These are phyloP conservation scores for Cloeon dipterum DNA, from an alignment of 2,888 invertebrate genomes.

Conservation along the genomic window DNA sequence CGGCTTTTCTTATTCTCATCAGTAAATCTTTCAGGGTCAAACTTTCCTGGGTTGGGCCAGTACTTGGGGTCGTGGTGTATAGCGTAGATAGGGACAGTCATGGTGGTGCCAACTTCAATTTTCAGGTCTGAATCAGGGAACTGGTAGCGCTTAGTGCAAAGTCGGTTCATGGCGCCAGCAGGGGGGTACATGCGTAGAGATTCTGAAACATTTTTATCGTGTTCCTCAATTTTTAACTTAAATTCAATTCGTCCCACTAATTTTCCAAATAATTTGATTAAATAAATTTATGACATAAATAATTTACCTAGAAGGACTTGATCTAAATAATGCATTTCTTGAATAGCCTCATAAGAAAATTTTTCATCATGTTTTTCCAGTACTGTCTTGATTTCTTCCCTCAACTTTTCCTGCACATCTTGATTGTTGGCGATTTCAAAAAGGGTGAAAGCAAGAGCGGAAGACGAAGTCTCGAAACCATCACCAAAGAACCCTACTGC, in stretches of 20 bases:
- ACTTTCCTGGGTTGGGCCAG: slow-evolving; percentile 4
- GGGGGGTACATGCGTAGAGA: slow-evolving; percentile 6
- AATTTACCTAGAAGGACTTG: slow-evolving; percentile 9
- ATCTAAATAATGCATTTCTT: slow-evolving; percentile 12
- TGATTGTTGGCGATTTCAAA: slow-evolving; percentile 12
- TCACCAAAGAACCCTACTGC: slow-evolving; percentile 12
- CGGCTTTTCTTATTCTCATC: neutral
- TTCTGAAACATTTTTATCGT: slow-evolving; percentile 3
- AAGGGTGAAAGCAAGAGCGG: slow-evolving; percentile 10
- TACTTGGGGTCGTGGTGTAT: slow-evolving; percentile 5
- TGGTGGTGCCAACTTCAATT: slow-evolving; percentile 3
- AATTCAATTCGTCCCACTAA: too few species aligned
- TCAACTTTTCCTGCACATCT: slow-evolving; percentile 10
- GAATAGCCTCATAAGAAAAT: slow-evolving; percentile 11
- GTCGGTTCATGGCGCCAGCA: neutral
- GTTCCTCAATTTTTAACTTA: too few species aligned
- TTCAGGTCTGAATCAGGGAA: neutral
- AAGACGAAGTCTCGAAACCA: slow-evolving; percentile 14
- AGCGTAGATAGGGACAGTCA: slow-evolving; percentile 3
- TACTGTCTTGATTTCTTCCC: slow-evolving; percentile 11
- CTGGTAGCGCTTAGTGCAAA: slow-evolving; percentile 2
- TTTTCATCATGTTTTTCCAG: slow-evolving; percentile 8
- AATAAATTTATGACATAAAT: too few species aligned
- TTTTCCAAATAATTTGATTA: too few species aligned
- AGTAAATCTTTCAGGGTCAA: slow-evolving; percentile 5